phyloP scores from a whole-genome alignment of 92 coral and sea anemone species.

The Parazoanthus atlanticus region DNA sequence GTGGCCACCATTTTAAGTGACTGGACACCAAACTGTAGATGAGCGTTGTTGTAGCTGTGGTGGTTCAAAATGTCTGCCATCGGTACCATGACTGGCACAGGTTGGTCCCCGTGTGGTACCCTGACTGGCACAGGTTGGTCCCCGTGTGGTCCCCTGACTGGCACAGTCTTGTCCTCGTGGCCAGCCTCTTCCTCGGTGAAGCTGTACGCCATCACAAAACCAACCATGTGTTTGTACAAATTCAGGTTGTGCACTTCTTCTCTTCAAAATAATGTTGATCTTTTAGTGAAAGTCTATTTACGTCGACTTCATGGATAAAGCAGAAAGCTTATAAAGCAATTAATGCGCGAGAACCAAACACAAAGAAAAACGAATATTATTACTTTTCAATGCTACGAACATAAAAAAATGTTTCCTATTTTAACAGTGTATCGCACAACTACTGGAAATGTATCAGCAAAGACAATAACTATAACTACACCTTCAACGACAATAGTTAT shows the following conservation, averaged over 20 bases:
- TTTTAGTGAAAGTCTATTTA: not conserved
- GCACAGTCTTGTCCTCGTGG: constrained; percentile 48
- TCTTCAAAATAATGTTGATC: constrained; percentile 44
- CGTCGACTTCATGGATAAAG: not conserved
- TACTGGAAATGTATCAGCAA: too few relatives aligned
- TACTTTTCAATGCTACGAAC: too few relatives aligned
- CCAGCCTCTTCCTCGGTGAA: constrained; percentile 78
- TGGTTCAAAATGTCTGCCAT: constrained; percentile 99
- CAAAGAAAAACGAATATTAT: too few relatives aligned
- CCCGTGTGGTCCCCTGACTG: constrained; percentile 82
- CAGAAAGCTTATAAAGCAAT: too few relatives aligned
- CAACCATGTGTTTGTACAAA: constrained; percentile 95
- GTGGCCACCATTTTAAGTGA: constrained; percentile 88
- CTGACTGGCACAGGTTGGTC: constrained; percentile 57
- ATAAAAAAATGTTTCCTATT: too few relatives aligned
- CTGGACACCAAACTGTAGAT: constrained; percentile 85
- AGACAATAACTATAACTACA: too few relatives aligned
- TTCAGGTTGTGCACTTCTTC: constrained; percentile 63
- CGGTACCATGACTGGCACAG: constrained; percentile 91
- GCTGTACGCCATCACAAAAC: constrained; percentile 98
- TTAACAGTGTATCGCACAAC: too few relatives aligned
- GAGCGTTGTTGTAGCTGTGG: constrained; percentile 91
- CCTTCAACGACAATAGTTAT: too few relatives aligned
- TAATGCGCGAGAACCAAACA: too few relatives aligned
- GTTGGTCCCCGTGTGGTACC: constrained; percentile 71